A percentile compares a stretch with the other conserved stretches of the same genome.
phyloP scores from a whole-genome alignment of 2,113 vertebrate genomes.

The Ibidorhyncha struthersii region DNA sequence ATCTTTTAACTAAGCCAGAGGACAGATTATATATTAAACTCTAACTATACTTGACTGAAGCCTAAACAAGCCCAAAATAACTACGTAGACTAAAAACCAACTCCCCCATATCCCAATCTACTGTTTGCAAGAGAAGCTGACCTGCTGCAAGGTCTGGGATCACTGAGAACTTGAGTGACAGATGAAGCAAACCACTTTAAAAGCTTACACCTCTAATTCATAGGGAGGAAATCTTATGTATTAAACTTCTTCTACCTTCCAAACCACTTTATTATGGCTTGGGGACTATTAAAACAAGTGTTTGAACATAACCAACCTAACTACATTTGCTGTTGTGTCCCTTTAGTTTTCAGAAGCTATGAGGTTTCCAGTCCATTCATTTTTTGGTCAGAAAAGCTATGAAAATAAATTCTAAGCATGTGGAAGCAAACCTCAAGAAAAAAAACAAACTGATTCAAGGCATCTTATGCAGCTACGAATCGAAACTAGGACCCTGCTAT shows the following conservation, averaged over 20 bases:
- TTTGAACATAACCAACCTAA: neutral
- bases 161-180: neutral
- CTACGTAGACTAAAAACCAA: neutral
- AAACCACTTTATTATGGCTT: neutral
- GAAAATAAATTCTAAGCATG: neutral
- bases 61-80: neutral
- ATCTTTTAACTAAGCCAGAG: neutral
- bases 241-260: neutral
- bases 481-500: neutral
- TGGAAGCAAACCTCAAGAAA: neutral
- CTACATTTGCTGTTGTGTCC: neutral
- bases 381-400: neutral
- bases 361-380: neutral
- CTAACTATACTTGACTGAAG: neutral
- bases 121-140: neutral
- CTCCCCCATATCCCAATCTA: neutral
- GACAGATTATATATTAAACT: neutral
- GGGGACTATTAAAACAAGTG: neutral
- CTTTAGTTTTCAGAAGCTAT: neutral
- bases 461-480: neutral
- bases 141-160: neutral
- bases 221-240: neutral
- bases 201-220: neutral
- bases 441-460: neutral
- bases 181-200: neutral